Evolutionary conservation across 2,888 invertebrate genomes (phyloP).

Genomic region (Dione vanillae): DNA sequence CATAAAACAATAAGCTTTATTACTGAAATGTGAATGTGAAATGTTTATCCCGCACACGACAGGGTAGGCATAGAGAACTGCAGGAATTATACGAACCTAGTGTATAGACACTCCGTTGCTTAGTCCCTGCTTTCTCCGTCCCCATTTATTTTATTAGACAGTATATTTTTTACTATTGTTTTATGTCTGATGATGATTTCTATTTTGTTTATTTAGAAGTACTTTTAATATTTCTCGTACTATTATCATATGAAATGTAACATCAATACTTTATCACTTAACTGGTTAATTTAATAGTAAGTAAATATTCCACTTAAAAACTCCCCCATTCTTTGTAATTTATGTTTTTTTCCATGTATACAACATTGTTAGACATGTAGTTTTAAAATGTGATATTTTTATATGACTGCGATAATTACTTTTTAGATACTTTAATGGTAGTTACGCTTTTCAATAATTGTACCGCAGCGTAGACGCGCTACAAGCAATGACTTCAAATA

Average conservation of each 20-base stretch:
- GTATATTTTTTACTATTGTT: too few relatives aligned
- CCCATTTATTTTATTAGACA: too few relatives aligned
- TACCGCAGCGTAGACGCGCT: conserved; percentile 17
- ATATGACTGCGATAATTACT: conserved; percentile 18
- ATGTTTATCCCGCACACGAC: neutral
- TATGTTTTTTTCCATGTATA: neutral
- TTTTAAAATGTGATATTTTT: conserved; percentile 20
- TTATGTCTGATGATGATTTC: too few relatives aligned
- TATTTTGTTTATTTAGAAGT: too few relatives aligned
- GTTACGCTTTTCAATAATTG: conserved; percentile 23
- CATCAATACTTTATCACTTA: neutral
- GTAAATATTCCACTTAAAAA: conserved; percentile 1
- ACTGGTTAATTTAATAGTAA: conserved; percentile 10
- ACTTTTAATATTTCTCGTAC: too few relatives aligned
- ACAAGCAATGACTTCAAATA: neutral
- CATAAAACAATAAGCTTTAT: too few relatives aligned
- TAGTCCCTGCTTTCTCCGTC: too few relatives aligned
- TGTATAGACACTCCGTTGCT: too few relatives aligned
- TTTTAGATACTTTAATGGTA: conserved; percentile 25
- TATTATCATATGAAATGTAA: neutral
- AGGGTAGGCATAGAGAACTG: too few relatives aligned
- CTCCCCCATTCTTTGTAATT: neutral
- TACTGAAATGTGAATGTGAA: too few relatives aligned
- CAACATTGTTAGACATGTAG: conserved; percentile 14
- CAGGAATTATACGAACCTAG: too few relatives aligned